Evolutionary conservation across 2,113 vertebrate species (phyloP).

Genomic region (Muntiacus muntjak): DNA sequence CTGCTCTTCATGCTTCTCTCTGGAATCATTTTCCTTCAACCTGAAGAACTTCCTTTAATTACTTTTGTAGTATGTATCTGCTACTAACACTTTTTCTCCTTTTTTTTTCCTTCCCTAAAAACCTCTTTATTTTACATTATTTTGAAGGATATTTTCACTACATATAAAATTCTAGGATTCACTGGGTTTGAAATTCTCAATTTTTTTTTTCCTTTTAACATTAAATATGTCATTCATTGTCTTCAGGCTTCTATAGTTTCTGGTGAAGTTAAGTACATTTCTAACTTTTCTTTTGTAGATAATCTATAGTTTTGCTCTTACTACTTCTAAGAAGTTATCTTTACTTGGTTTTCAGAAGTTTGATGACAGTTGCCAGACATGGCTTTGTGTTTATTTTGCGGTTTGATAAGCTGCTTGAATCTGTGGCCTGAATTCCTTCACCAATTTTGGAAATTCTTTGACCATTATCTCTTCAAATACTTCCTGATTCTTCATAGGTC

Average conservation of each 20-base stretch:
- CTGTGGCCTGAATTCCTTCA: neutral
- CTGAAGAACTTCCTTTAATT: neutral
- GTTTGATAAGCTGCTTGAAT: neutral
- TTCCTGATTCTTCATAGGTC: neutral
- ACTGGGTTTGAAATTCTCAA: neutral
- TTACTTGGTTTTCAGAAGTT: neutral
- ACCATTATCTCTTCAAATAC: neutral
- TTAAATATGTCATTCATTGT: neutral
- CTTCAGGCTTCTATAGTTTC: neutral
- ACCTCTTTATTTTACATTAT: neutral
- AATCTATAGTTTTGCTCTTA: neutral
- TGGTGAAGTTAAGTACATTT: neutral
- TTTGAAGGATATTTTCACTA: neutral
- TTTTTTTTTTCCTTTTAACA: neutral
- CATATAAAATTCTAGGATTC: neutral
- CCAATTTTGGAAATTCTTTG: neutral
- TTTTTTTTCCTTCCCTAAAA: neutral
- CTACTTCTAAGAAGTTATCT: neutral
- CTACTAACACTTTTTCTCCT: neutral
- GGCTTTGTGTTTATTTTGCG: neutral
- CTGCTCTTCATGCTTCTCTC: neutral
- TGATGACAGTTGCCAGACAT: neutral
- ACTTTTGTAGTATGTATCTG: neutral
- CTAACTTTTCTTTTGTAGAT: neutral
- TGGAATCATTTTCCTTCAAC: neutral